Evolutionary conservation across 2,113 vertebrate species (phyloP), one percentile per base, ranked within the genome.

Genomic region (Sus scrofa): DNA sequence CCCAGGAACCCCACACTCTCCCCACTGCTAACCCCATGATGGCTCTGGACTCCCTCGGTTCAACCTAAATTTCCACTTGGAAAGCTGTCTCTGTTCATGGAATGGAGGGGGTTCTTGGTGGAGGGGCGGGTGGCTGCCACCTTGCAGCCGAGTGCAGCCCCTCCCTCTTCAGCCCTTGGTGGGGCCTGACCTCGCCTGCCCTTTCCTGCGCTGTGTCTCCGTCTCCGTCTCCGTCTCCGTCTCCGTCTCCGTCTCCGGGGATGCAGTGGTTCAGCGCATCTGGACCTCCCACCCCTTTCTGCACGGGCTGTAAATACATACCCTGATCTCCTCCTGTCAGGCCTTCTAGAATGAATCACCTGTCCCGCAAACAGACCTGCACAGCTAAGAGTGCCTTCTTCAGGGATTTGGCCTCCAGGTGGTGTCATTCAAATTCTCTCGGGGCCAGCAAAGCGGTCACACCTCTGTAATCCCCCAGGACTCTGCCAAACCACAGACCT

Each of bases 111-210:
- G 14, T 56, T 67, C 62, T 44, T 86, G 12, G 12, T 60, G 63
- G 87, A 50, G 77, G 20, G 13, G 22, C 34, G 77, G 32, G 15
- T 16, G 20, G 30, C 7, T 24, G 0, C 22, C 24, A 9, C 24
- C 18, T 68, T 2, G 8, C 14, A 0, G 26, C 15, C 30, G 15
- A 3, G 2, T 44, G 18, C 39, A 7, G 52, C 12, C 13, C n/a
- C 8, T 27, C 7, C 34, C 70, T 1, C 18, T 4, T 0, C 4
- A 0, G 16, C 15, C 30, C 14, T 1, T 52, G 60, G 79, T 52
- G 2, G 44, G 2, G 50, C 34, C 50, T n/a, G 12, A 15, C 24
- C 74, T 39, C 70, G 50, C 63, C 19, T 24, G 16, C 39, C 30
- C 65, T 63, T 27, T 44, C 16, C 34, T n/a, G n/a, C n/a, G n/a